Evolutionary conservation across 2,888 invertebrate species (phyloP).

Genomic region (Cosmopolites sordidus): DNA sequence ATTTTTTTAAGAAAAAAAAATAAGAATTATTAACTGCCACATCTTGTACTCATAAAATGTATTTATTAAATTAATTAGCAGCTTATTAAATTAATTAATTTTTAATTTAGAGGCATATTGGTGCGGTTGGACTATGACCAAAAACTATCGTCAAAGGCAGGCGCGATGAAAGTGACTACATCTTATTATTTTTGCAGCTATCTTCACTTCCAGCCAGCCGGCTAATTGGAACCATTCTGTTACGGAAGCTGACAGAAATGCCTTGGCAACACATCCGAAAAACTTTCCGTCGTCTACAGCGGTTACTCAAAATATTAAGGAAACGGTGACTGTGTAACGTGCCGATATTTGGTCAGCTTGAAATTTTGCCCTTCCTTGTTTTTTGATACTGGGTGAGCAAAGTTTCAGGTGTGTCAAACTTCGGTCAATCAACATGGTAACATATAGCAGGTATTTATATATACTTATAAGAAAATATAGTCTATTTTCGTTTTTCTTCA

Average conservation of each 20-base stretch:
- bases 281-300: not conserved
- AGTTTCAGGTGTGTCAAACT: slow-evolving; percentile 76
- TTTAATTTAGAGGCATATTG: not conserved
- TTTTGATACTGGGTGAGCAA: slow-evolving; percentile 68
- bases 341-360: slow-evolving; percentile 54
- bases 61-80: too few species aligned
- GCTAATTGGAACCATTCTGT: slow-evolving; percentile 20
- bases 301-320: not conserved
- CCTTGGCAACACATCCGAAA: not conserved
- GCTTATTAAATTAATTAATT: too few species aligned
- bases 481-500: too few species aligned
- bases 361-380: slow-evolving; percentile 76
- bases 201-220: slow-evolving; percentile 23
- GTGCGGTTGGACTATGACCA: slow-evolving; percentile 1
- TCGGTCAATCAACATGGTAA: not conserved
- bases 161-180: slow-evolving; percentile 15
- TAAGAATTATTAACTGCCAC: too few species aligned
- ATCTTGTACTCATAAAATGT: too few species aligned
- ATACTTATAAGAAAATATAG: too few species aligned
- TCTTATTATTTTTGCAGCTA: slow-evolving; percentile 25
- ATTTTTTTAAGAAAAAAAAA: too few species aligned
- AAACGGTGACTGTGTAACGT: not conserved
- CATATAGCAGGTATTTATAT: too few species aligned
- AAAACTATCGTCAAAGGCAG: slow-evolving; percentile 3
- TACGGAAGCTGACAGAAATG: not conserved